Evolutionary conservation across 2,888 invertebrate species (phyloP).

Genomic region (Noctua fimbriata): DNA sequence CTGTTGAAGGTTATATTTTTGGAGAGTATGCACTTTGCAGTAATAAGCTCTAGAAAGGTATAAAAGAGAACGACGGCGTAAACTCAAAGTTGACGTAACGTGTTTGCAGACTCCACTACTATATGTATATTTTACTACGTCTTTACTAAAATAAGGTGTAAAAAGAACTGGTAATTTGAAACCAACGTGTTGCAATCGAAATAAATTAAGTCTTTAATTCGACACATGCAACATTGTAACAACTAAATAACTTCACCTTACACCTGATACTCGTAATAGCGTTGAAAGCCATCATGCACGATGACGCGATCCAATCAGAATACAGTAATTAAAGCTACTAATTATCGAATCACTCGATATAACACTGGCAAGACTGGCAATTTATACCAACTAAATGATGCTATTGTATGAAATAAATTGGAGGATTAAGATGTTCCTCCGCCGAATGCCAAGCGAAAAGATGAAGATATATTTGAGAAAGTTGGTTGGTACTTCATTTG

Average conservation of each 20-base stretch:
- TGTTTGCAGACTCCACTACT: not conserved
- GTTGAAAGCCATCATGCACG: conserved; percentile 63
- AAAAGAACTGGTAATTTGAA: not conserved
- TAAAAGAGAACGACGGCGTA: not conserved
- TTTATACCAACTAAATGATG: conserved; percentile 56
- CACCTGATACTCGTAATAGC: conserved; percentile 30
- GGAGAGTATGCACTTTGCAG: no score
- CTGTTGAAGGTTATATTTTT: not conserved
- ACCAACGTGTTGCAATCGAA: conserved; percentile 24
- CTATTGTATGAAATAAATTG: conserved; percentile 62
- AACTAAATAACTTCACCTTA: conserved; percentile 49
- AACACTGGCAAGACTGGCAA: conserved; percentile 55
- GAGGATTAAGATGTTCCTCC: conserved; percentile 33
- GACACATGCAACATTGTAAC: conserved; percentile 38
- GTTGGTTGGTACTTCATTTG: conserved; percentile 3
- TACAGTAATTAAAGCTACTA: conserved; percentile 72
- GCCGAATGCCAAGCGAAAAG: conserved; percentile 25
- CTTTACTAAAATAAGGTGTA: not conserved
- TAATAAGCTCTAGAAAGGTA: not conserved
- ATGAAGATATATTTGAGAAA: conserved; percentile 36
- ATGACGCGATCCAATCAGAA: conserved; percentile 55
- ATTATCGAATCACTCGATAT: conserved; percentile 73
- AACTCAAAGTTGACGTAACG: not conserved
- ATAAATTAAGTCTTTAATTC: conserved; percentile 36
- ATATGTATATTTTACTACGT: not conserved